Conservation (phyloP, 2,113 vertebrate genomes). For the Panurus biarmicus region DNA sequence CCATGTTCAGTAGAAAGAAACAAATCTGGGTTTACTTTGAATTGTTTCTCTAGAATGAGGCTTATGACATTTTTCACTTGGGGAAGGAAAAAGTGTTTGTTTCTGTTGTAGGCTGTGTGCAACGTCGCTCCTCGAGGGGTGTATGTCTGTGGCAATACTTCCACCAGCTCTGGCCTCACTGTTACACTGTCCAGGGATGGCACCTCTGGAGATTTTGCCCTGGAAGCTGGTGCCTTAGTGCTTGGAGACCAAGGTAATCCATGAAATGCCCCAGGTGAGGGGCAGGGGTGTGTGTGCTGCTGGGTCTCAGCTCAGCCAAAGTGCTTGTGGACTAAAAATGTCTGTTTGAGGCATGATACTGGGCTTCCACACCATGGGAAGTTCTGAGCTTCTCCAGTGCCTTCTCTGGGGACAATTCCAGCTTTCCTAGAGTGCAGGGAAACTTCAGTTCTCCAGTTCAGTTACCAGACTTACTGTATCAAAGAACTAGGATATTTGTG, state of each 20-base stretch:
- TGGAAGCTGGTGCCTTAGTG: slow-evolving; percentile 95
- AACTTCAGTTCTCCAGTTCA: neutral
- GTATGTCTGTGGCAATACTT: slow-evolving; percentile 97
- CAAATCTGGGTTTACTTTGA: neutral
- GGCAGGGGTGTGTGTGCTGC: neutral
- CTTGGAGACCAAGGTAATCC: slow-evolving; percentile 97
- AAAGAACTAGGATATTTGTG: neutral
- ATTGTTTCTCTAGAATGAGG: neutral
- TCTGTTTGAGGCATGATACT: neutral
- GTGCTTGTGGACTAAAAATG: neutral
- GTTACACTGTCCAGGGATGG: slow-evolving; percentile 90
- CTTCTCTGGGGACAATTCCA: neutral
- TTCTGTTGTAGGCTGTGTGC: slow-evolving; percentile 81
- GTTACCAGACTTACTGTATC: neutral
- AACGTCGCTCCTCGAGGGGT: slow-evolving; percentile 92
- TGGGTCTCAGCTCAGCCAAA: neutral
- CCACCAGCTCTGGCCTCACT: slow-evolving; percentile 90
- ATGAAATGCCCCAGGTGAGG: too few species aligned
- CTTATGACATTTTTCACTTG: neutral
- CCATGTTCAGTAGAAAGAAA: neutral
- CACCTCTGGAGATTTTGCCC: slow-evolving; percentile 88
- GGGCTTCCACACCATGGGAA: neutral
- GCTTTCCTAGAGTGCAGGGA: neutral
- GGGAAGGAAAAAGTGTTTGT: neutral
- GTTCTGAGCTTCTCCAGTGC: neutral